Evolutionary conservation across 2,113 vertebrate species (phyloP).

Genomic region (Rhizomys pruinosus): DNA sequence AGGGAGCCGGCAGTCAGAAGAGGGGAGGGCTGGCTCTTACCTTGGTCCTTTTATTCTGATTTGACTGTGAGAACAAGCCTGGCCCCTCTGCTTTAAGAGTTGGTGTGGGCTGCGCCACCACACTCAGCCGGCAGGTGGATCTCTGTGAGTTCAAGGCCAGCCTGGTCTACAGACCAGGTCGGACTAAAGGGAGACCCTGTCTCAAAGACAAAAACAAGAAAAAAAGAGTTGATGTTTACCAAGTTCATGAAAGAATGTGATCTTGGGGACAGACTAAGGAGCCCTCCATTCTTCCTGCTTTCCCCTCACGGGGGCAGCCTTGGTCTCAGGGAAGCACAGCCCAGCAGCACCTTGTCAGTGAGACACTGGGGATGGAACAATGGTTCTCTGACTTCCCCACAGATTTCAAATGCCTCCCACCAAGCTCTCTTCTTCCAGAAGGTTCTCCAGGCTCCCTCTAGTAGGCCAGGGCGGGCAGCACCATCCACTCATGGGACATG

Average conservation of each 20-base stretch:
- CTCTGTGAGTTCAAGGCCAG: too few species aligned
- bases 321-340: not conserved
- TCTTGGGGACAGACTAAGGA: not conserved
- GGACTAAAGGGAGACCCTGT: too few species aligned
- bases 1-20: not conserved
- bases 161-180: too few species aligned
- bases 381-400: not conserved
- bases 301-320: not conserved
- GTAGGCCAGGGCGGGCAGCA: not conserved
- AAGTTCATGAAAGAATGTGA: not conserved
- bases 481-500: not conserved
- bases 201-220: too few species aligned
- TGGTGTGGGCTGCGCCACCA: too few species aligned
- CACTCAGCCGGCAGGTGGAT: too few species aligned
- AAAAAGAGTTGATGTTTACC: too few species aligned
- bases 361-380: not conserved
- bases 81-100: not conserved
- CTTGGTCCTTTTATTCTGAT: not conserved
- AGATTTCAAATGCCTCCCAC: not conserved
- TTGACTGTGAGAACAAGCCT: not conserved
- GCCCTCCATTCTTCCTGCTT: not conserved
- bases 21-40: not conserved
- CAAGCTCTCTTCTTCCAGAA: not conserved
- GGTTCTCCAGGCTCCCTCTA: not conserved
- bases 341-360: not conserved